Conservation (phyloP, 30 jellyfish, hydroid and myxozoan species). For the Pelagia noctiluca region DNA sequence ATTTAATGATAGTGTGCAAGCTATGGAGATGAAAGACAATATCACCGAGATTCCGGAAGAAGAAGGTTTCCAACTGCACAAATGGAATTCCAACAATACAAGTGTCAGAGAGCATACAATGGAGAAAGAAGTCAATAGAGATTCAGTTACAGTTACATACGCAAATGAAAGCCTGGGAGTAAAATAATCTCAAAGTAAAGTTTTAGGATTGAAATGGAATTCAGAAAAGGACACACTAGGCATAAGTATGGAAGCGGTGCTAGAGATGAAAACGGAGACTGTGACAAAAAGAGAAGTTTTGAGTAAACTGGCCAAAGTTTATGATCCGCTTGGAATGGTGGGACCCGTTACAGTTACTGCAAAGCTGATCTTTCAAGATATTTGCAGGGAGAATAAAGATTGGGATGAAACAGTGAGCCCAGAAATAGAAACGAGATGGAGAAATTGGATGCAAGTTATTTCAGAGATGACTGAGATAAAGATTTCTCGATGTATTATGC, state of each 20-base stretch:
- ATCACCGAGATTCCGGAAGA: constrained; percentile 34
- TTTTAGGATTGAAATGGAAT: constrained; percentile 40
- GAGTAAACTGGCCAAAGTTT: constrained; percentile 40
- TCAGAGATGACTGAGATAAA: constrained; percentile 2
- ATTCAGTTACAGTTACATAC: constrained; percentile 39
- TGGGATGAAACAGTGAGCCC: constrained; percentile 50
- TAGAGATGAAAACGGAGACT: constrained; percentile 21
- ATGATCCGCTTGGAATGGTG: constrained; percentile 60
- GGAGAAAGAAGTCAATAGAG: constrained; percentile 16
- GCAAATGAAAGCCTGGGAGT: constrained; percentile 48
- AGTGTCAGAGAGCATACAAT: constrained; percentile 25
- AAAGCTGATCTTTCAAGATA: constrained; percentile 44
- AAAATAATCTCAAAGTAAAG: constrained; percentile 32
- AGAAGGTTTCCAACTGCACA: constrained; percentile 36
- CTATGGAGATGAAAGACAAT: constrained; percentile 26
- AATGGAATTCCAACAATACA: constrained; percentile 43
- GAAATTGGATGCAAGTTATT: constrained; percentile 20
- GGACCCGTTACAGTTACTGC: constrained; percentile 50
- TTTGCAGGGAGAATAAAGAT: constrained; percentile 41
- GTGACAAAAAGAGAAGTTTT: constrained; percentile 50
- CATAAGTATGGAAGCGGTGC: constrained; percentile 28
- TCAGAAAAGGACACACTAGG: constrained; percentile 41
- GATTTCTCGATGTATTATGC: constrained; percentile 45
- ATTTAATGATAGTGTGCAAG: constrained; percentile 43
- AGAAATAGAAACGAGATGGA: constrained; percentile 51